A percentile compares a stretch with the other conserved stretches of the same genome.
Conservation (phyloP, 2,888 invertebrate species). For the Athrips mouffetella region DNA sequence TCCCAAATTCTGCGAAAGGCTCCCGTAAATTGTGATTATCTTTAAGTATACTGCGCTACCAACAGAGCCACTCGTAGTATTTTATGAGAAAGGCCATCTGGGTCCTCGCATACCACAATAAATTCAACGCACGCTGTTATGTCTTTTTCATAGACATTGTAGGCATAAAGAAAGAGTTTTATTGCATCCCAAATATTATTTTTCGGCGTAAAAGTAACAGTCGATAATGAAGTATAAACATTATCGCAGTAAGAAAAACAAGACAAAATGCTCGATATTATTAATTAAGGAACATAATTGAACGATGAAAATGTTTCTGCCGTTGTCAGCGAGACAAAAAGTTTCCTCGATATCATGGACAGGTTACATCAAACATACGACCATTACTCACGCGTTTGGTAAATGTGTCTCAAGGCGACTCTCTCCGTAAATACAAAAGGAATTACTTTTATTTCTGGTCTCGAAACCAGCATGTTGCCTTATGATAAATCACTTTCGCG, state of each 20-base stretch:
- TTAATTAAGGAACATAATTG: background rate
- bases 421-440: slow-evolving; percentile 66
- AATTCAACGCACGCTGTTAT: slow-evolving; percentile 72
- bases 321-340: background rate
- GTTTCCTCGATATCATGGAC: no score
- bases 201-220: slow-evolving; percentile 41
- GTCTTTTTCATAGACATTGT: slow-evolving; percentile 72
- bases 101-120: slow-evolving; percentile 68
- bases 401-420: slow-evolving; percentile 55
- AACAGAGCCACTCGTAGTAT: slow-evolving; percentile 70
- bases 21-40: slow-evolving; percentile 76
- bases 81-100: slow-evolving; percentile 76
- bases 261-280: no score
- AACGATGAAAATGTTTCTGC: background rate
- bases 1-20: slow-evolving; percentile 54
- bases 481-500: slow-evolving; percentile 73
- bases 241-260: background rate
- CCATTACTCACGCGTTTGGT: slow-evolving; percentile 69
- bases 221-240: slow-evolving; percentile 11
- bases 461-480: slow-evolving; percentile 69
- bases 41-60: slow-evolving; percentile 69
- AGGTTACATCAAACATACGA: slow-evolving; percentile 24
- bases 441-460: slow-evolving; percentile 71
- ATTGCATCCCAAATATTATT: slow-evolving; percentile 61
- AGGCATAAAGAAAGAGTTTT: slow-evolving; percentile 63